These are phyloP conservation scores for Athalia cordata DNA, from an alignment of 2,888 invertebrate genomes.

Conservation along the genomic window DNA sequence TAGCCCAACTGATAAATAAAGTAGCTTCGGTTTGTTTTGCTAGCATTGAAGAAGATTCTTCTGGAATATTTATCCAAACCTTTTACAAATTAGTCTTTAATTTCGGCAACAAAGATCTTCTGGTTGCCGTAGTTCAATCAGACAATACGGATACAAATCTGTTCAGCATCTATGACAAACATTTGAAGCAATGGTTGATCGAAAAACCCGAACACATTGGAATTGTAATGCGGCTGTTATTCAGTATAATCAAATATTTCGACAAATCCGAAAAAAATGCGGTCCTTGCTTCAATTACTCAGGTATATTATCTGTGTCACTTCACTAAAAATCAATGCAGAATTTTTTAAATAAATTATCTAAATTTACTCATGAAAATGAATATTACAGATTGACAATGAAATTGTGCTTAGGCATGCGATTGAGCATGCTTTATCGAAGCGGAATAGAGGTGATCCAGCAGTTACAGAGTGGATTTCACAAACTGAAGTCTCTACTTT, in stretches of 20 bases:
- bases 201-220: constrained; percentile 75
- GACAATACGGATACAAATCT: constrained; percentile 62
- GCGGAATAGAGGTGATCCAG: constrained; percentile 70
- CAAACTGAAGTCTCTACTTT: constrained; percentile 71
- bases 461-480: constrained; percentile 74
- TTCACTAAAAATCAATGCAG: neutral
- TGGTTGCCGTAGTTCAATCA: constrained; percentile 71
- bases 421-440: constrained; percentile 70
- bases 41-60: constrained; percentile 73
- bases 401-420: constrained; percentile 56
- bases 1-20: constrained; percentile 74
- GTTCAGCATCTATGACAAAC: constrained; percentile 70
- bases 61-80: constrained; percentile 70
- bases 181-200: constrained; percentile 75
- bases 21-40: constrained; percentile 77
- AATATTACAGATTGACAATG: constrained; percentile 59
- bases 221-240: constrained; percentile 78
- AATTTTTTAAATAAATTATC: neutral
- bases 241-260: constrained; percentile 78
- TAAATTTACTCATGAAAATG: constrained; percentile 9
- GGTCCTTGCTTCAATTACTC: constrained; percentile 76
- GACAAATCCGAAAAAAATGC: constrained; percentile 75
- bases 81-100: constrained; percentile 76
- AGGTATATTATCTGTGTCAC: constrained; percentile 72
- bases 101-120: constrained; percentile 77